Evolutionary conservation across 1,140 invertebrate species (phyloP).

Genomic region (Neoseiulus cucumeris): DNA sequence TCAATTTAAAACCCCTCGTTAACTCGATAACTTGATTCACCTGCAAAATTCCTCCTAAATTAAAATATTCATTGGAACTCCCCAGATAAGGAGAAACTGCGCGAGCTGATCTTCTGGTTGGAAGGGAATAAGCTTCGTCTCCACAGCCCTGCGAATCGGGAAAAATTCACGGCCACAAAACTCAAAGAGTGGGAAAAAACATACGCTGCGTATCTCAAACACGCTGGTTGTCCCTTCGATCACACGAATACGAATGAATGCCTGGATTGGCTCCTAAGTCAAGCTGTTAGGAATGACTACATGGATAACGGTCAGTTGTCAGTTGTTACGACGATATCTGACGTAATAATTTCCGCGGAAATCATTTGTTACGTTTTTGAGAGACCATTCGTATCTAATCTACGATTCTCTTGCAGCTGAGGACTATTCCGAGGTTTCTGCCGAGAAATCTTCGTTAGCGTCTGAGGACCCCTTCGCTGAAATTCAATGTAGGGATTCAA

Average conservation of each 20-base stretch:
- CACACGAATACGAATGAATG: constrained; percentile 37
- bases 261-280: constrained; percentile 67
- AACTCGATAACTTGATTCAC: too few relatives aligned
- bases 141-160: constrained; percentile 61
- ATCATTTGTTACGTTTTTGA: too few relatives aligned
- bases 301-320: constrained; percentile 49
- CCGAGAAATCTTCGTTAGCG: too few relatives aligned
- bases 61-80: too few relatives aligned
- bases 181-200: constrained; percentile 44
- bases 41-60: too few relatives aligned
- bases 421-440: too few relatives aligned
- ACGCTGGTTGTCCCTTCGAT: constrained; percentile 41
- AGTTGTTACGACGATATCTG: not conserved
- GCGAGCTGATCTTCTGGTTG: constrained; percentile 62
- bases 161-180: constrained; percentile 41
- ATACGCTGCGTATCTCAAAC: constrained; percentile 47
- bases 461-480: too few relatives aligned
- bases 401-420: too few relatives aligned
- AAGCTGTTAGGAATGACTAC: constrained; percentile 60
- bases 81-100: constrained; percentile 52
- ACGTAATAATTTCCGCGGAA: too few relatives aligned
- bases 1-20: too few relatives aligned
- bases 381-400: too few relatives aligned
- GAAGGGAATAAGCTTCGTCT: constrained; percentile 83
- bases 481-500: too few relatives aligned